Percentiles rank a stretch among this genome's conserved stretches.
Evolutionary conservation across 2,888 invertebrate genomes (phyloP).

Genomic region (Dendrolimus pini): DNA sequence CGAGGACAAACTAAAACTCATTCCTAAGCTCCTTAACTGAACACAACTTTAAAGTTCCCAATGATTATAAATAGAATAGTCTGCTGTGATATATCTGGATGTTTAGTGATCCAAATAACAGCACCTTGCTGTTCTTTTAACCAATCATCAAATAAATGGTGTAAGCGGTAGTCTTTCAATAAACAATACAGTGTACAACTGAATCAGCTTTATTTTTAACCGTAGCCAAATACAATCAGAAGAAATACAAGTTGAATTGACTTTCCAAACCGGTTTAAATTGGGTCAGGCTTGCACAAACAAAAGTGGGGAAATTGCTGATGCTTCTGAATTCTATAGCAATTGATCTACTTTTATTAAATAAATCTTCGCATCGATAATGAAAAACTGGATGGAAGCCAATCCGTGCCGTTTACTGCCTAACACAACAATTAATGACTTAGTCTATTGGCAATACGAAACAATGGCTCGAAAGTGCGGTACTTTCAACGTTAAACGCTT

Average conservation of each 20-base stretch:
- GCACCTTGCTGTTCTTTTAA: too few species aligned
- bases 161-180: conserved; percentile 14
- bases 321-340: conserved; percentile 31
- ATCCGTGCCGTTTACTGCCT: background rate
- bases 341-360: conserved; percentile 41
- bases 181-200: conserved; percentile 36
- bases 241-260: conserved; percentile 63
- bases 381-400: background rate
- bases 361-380: conserved; percentile 26
- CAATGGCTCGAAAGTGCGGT: background rate
- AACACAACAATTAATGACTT: background rate
- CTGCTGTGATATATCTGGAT: too few species aligned
- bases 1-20: too few species aligned
- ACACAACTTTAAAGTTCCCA: too few species aligned
- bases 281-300: conserved; percentile 65
- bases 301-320: conserved; percentile 52
- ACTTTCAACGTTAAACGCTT: background rate
- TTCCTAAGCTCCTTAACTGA: too few species aligned
- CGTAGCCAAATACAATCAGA: conserved; percentile 57
- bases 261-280: conserved; percentile 65
- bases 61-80: too few species aligned
- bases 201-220: conserved; percentile 53
- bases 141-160: background rate
- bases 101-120: too few species aligned
- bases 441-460: background rate